phyloP scores from a whole-genome alignment of 2,888 invertebrate genomes.

The Lingula anatina region DNA sequence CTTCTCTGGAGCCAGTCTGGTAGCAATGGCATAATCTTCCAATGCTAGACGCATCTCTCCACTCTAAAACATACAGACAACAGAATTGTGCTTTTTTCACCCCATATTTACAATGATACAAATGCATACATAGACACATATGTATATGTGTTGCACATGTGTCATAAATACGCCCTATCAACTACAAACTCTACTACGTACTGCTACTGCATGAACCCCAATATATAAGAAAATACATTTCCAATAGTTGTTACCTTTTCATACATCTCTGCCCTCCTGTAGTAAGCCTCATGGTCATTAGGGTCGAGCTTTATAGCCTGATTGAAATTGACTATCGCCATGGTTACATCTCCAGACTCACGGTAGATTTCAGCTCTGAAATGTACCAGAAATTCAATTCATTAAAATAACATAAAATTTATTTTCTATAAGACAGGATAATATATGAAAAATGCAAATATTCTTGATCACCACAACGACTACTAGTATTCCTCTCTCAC shows the following conservation, averaged over 20 bases:
- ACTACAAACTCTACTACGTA: too few species aligned
- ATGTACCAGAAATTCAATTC: not conserved
- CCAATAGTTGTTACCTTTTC: slow-evolving; percentile 29
- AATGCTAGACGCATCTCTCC: slow-evolving; percentile 48
- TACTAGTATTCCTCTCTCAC: slow-evolving; percentile 19
- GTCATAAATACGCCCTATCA: too few species aligned
- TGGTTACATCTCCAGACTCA: slow-evolving; percentile 36
- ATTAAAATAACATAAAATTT: too few species aligned
- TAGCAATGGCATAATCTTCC: slow-evolving; percentile 47
- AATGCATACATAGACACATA: too few species aligned
- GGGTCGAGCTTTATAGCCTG: slow-evolving; percentile 49
- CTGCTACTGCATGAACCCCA: too few species aligned
- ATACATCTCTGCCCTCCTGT: slow-evolving; percentile 47
- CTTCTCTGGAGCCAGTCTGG: slow-evolving; percentile 40
- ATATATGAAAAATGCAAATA: too few species aligned
- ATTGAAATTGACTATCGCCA: slow-evolving; percentile 49
- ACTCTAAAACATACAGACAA: slow-evolving; percentile 18
- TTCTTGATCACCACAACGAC: too few species aligned
- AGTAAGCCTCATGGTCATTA: slow-evolving; percentile 44
- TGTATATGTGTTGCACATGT: too few species aligned
- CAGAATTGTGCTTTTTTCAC: not conserved
- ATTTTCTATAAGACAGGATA: too few species aligned
- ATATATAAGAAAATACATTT: too few species aligned
- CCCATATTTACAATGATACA: too few species aligned
- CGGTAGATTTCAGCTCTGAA: slow-evolving; percentile 42